Evolutionary conservation across 2,888 invertebrate genomes (phyloP), one percentile per base, ranked within the genome.

Genomic region (Drosophila hamatofila): DNA sequence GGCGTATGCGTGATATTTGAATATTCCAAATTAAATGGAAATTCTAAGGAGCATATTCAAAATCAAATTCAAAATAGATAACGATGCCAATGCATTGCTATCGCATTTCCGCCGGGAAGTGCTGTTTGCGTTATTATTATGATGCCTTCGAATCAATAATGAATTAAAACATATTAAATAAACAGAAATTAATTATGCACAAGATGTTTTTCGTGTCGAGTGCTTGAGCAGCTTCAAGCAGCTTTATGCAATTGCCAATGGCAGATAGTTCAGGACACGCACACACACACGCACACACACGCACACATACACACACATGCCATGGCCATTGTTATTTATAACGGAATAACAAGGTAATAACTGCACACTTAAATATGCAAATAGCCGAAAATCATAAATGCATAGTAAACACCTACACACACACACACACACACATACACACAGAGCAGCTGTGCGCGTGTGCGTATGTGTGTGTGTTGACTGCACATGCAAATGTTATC

Each of bases 301-400:
- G 14, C 64, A 63, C 64, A 70, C 27, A 27, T 8, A 27, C 14
- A 35, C 6, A 35, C 14, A 6, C 35, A 35, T 14, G 65, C 35
- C 79, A 54, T 33, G 55, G 61, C 64, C 75, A 82, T 79, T 86
- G 84, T 88, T 85, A 85, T 85, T 85, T 79, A 83, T 86, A 88
- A 81, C 89, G 81, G 78, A 80, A 90, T 89, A 91, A 82, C 91
- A 91, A 81, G 87, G 85, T 91, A 88, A 88, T 88, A 88, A 84
- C 89, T 87, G 85, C 78, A 89, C 80, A 91, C 89, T 91, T 91
- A 90, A 90, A 78, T 81, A 90, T 91, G 90, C 90, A 90, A 90
- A 90, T 91, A 89, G 89, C 72, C 76, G 60, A 72, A 74, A 82
- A 79, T 77, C 86, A 81, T 70, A 72, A 73, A 75, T 81, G 80